A percentile compares a stretch with the other conserved stretches of the same genome.
Conservation (phyloP, 2,888 invertebrate genomes). For the Pocota personata region DNA sequence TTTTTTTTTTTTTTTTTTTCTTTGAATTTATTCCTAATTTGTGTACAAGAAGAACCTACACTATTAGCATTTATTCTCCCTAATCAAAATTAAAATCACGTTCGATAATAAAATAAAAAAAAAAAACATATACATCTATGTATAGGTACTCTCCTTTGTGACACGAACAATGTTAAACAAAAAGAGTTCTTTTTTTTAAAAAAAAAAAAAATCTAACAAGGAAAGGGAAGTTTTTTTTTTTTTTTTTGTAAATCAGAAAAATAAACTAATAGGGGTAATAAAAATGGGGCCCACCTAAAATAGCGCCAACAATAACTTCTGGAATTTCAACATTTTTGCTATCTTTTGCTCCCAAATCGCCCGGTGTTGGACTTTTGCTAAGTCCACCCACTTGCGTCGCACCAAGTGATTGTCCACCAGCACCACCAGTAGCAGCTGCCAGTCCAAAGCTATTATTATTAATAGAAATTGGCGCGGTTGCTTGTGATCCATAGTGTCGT, state of each 20-base stretch:
- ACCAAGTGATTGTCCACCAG: constrained; percentile 83
- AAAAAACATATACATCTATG: constrained; percentile 36
- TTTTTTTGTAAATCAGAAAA: constrained; percentile 30
- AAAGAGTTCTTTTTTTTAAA: constrained; percentile 4
- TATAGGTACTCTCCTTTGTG: constrained; percentile 56
- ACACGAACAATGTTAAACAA: constrained; percentile 61
- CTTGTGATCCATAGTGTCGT: constrained; percentile 89
- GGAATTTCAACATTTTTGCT: constrained; percentile 97
- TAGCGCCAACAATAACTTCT: constrained; percentile 98
- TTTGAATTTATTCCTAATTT: constrained; percentile 43
- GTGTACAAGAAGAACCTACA: constrained; percentile 44
- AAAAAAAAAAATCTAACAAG: constrained; percentile 35
- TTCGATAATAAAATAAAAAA: constrained; percentile 39
- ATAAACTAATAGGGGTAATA: constrained; percentile 81
- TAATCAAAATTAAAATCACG: constrained; percentile 48
- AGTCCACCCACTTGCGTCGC: constrained; percentile 87
- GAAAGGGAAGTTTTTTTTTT: constrained; percentile 1
- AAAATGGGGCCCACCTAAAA: constrained; percentile 88
- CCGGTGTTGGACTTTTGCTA: constrained; percentile 92
- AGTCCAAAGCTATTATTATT: constrained; percentile 95
- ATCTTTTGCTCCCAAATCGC: constrained; percentile 90
- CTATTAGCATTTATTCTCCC: constrained; percentile 39
- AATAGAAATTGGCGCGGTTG: constrained; percentile 89
- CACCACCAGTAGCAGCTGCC: constrained; percentile 85
- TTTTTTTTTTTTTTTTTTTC: neutral